phyloP scores from a whole-genome alignment of 2,888 invertebrate genomes.

The Andricus curvator region DNA sequence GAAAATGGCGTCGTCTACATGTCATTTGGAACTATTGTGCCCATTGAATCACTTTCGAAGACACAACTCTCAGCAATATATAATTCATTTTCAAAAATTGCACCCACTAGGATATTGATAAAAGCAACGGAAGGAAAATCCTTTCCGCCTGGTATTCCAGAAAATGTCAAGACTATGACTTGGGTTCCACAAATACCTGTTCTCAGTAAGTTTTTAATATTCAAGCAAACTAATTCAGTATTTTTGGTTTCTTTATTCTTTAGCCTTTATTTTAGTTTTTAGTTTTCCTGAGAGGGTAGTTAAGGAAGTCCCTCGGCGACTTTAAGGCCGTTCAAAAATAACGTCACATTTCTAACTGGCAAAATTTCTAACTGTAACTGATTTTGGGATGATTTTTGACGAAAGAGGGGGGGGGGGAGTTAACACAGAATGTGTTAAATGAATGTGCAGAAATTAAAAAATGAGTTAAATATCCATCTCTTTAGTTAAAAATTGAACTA shows the following conservation, averaged over 20 bases:
- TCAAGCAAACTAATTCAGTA: neutral
- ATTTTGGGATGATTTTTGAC: too few species aligned
- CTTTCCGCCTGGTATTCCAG: constrained; percentile 62
- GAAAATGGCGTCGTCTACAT: constrained; percentile 69
- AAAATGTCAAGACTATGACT: constrained; percentile 65
- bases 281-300: too few species aligned
- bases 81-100: constrained; percentile 64
- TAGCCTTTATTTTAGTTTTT: too few species aligned
- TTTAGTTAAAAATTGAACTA: too few species aligned
- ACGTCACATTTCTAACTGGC: too few species aligned
- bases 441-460: too few species aligned
- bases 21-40: constrained; percentile 71
- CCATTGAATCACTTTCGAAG: constrained; percentile 65
- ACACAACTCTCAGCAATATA: constrained; percentile 59
- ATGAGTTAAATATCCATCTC: too few species aligned
- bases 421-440: too few species aligned
- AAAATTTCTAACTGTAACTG: too few species aligned
- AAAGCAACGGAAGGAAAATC: constrained; percentile 62
- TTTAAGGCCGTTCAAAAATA: too few species aligned
- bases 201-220: constrained; percentile 57
- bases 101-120: constrained; percentile 69
- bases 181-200: constrained; percentile 69
- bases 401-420: too few species aligned
- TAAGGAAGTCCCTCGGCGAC: too few species aligned
- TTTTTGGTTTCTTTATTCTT: neutral